phyloP scores from a whole-genome alignment of 1,140 invertebrate genomes.

The Eupristina koningsbergeri region DNA sequence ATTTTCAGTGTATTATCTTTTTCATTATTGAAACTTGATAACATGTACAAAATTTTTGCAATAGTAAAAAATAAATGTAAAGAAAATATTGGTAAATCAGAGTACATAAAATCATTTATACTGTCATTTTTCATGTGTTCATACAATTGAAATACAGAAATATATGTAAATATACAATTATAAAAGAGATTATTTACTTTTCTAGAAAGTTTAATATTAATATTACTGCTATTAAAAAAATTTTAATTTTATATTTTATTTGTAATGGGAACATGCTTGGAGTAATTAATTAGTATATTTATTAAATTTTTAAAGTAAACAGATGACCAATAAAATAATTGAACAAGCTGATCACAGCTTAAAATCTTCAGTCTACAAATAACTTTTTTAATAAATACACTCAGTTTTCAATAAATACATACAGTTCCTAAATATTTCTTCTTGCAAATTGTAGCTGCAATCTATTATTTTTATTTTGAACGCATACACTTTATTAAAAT shows the following conservation, averaged over 20 bases:
- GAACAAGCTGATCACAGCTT: conserved; percentile 36
- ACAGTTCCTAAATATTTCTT: conserved; percentile 30
- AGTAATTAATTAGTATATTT: conserved; percentile 27
- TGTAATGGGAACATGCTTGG: conserved; percentile 6
- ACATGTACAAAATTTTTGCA: neutral
- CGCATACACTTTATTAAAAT: conserved; percentile 26
- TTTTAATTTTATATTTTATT: conserved; percentile 30
- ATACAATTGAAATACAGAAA: conserved; percentile 63
- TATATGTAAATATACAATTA: conserved; percentile 65
- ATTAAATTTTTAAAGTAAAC: conserved; percentile 9
- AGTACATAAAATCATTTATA: conserved; percentile 62
- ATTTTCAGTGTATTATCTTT: conserved; percentile 29
- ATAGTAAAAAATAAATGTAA: conserved; percentile 50
- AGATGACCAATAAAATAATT: conserved; percentile 40
- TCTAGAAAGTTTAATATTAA: conserved; percentile 54
- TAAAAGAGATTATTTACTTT: conserved; percentile 61
- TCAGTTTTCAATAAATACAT: conserved; percentile 35
- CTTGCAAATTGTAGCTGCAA: conserved; percentile 27
- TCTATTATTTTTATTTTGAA: conserved; percentile 43
- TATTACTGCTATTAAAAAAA: conserved; percentile 38
- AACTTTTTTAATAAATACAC: conserved; percentile 27
- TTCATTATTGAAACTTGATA: conserved; percentile 29
- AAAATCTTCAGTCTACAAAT: conserved; percentile 25
- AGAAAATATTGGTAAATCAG: conserved; percentile 53
- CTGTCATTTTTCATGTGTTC: conserved; percentile 63